Evolutionary conservation across 1,140 invertebrate genomes (phyloP).

Genomic region (Caenorhabditis briggsae): DNA sequence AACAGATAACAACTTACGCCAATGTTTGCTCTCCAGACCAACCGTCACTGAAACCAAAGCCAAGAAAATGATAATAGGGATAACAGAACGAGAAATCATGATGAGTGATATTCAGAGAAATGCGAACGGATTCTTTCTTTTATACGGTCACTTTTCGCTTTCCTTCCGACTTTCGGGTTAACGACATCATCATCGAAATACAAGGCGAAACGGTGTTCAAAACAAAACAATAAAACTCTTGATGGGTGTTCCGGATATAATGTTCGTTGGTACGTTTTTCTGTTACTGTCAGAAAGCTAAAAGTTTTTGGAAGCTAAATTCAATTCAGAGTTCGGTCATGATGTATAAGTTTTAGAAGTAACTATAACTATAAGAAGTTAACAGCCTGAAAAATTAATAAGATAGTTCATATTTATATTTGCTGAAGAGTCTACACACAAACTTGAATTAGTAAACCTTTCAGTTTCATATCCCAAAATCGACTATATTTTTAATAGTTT

Average conservation of each 20-base stretch:
- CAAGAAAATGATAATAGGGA: not conserved
- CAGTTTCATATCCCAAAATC: too few species aligned
- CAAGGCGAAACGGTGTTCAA: constrained; percentile 18
- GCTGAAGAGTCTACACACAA: too few species aligned
- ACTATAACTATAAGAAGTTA: too few species aligned
- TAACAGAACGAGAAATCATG: not conserved
- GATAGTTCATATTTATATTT: too few species aligned
- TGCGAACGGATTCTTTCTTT: not conserved
- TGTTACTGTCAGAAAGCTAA: too few species aligned
- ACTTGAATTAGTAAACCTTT: too few species aligned
- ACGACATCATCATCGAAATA: constrained; percentile 17
- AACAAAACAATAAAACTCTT: constrained; percentile 46
- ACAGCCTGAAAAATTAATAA: too few species aligned
- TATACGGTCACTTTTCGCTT: constrained; percentile 38
- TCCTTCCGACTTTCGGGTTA: constrained; percentile 40
- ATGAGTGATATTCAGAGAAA: not conserved
- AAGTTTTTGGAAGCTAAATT: too few species aligned
- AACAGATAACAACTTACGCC: too few species aligned
- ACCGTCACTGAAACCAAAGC: not conserved
- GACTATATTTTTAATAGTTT: too few species aligned
- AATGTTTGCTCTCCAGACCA: constrained; percentile 64
- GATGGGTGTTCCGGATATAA: constrained; percentile 9
- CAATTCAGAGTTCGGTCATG: too few species aligned
- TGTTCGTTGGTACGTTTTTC: not conserved
- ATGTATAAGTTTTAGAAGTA: too few species aligned